Evolutionary conservation across 2,888 invertebrate genomes (phyloP), one percentile per base, ranked within the genome.

Genomic region (Tinea trinotella): DNA sequence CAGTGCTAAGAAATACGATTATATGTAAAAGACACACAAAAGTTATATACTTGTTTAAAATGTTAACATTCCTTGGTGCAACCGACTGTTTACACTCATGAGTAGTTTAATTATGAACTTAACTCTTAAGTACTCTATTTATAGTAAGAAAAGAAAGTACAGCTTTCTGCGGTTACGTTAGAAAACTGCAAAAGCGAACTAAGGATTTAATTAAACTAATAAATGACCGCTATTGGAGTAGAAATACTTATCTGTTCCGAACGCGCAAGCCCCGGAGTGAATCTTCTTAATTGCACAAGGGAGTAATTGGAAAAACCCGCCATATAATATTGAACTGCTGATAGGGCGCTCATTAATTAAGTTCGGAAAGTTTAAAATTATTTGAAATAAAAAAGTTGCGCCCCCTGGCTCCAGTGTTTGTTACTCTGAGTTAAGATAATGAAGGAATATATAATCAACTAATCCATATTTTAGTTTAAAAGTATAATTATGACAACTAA

Each of bases 211-310:
- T 71, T 71, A 71, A 68, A 63, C 62, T 70, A 68, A 68, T 69
- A 68, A 71, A 71, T 64, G 66, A 63, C 62, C 61, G 59, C 60
- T 57, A 62, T 59, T 57, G 60, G 58, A 53, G 40, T 40, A 36
- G 22, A 52, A 62, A 59, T 64, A 66, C 67, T 72, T 70, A 68
- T 69, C 67, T 65, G 62, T 63, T 61, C 61, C 60, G 61, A 59
- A 61, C 62, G 58, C 61, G 56, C 62, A 57, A 62, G 60, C 59
- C 63, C 58, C 59, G 64, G 64, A 68, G 68, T 68, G 68, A 71
- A 71, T 72, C 66, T 66, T 63, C 68, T 70, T 73, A 73, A 74
- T 74, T 74, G 68, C 65, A 64, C 64, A 59, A 62, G 58, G 60
- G 64, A 73, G 70, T 73, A 71, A 74, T 73, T 71, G 70, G 64